Base-by-base conservation (phyloP, 1,140 invertebrate genomes). In the Megalopta genalis region DNA sequence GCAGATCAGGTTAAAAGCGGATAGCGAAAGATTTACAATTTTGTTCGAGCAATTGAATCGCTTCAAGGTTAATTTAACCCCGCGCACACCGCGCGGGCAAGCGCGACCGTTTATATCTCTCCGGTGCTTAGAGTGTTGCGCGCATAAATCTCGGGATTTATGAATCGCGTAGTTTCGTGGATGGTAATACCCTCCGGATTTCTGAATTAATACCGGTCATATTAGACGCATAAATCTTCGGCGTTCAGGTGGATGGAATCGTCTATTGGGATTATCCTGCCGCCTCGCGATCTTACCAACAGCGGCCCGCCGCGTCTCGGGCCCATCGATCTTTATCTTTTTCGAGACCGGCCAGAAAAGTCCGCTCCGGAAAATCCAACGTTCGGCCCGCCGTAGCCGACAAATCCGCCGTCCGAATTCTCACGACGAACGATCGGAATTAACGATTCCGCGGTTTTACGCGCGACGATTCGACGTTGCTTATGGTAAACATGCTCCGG, bases 171-270 rank as follows among this genome's bases (percentile, higher is more conserved):
- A 69, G 79, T 82, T 86, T 85, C 80, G 83, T 70, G 68, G 83
- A 82, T 82, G 62, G 71, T 82, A 85, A 82, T 86, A 75, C 74
- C 65, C 64, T 71, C 37, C 71, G 70, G 70, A 84, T 86, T 85
- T 85, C 82, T 84, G 83, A 85, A 85, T 85, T 85, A 82, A 85
- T 85, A 78, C 79, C 60, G 83, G 66, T 85, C 83, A 82, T 82
- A 85, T 81, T 85, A 84, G 74, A 85, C n/a, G n/a, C 66, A 85
- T 86, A 86, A 86, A 82, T 85, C 83, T 82, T 65, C 16, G 12
- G 70, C 74, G 25, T 85, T 86, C 72, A 67, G 72, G 54, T 77
- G 74, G 79, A 85, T 66, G 62, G 79, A 85, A 75, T 82, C 66
- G 83, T 85, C 62, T 37, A 59, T 42, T 49, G 49, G 32, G 64